phyloP scores from a whole-genome alignment of 2,888 invertebrate species.

The Tipula unca region DNA sequence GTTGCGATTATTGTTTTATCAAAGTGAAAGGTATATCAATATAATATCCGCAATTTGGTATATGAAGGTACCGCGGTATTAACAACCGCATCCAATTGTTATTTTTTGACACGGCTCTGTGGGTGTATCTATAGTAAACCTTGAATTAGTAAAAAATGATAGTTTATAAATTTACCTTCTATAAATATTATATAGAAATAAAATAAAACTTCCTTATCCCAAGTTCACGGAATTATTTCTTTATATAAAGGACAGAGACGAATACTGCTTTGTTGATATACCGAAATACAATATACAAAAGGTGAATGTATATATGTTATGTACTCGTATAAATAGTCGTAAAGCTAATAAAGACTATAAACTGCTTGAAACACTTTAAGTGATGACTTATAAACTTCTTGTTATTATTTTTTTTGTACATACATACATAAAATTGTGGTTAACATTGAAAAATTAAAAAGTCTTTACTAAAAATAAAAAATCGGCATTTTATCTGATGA shows the following conservation, averaged over 20 bases:
- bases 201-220: neutral
- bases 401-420: neutral
- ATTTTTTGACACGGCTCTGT: neutral
- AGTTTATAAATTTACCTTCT: neutral
- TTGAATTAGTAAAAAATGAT: neutral
- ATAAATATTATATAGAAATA: too few relatives aligned
- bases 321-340: neutral
- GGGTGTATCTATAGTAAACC: neutral
- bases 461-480: neutral
- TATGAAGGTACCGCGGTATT: neutral
- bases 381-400: neutral
- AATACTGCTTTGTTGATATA: neutral
- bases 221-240: neutral
- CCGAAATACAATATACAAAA: neutral
- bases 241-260: neutral
- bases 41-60: neutral
- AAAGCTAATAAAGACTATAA: neutral
- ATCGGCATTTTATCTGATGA: neutral
- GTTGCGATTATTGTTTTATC: neutral
- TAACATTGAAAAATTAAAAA: neutral
- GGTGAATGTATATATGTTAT: neutral
- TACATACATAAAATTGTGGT: too few relatives aligned
- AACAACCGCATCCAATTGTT: neutral
- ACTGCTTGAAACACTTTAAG: neutral
- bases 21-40: neutral